phyloP scores from a whole-genome alignment of 2,888 invertebrate species.

The Odontothrips loti region DNA sequence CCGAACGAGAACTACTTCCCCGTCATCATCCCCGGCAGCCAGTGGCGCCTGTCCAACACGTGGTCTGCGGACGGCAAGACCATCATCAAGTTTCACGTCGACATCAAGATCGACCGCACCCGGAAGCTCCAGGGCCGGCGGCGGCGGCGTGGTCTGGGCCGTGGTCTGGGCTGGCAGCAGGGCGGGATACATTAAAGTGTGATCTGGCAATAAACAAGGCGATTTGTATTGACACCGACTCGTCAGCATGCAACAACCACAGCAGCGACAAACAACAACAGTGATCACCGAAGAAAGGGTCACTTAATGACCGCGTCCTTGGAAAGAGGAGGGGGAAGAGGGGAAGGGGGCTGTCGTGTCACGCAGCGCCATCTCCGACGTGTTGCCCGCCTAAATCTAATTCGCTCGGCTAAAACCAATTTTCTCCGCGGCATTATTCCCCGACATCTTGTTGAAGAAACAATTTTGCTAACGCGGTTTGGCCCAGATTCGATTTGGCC shows the following conservation, averaged over 20 bases:
- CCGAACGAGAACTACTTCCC: slow-evolving; percentile 23
- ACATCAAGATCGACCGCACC: slow-evolving; percentile 19
- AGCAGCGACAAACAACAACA: neutral
- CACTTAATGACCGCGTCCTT: neutral
- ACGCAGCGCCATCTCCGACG: neutral
- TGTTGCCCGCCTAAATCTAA: slow-evolving; percentile 10
- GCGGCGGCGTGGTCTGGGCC: no score
- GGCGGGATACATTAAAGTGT: no score
- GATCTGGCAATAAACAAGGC: no score
- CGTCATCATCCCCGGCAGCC: slow-evolving; percentile 13
- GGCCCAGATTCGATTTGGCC: slow-evolving; percentile 5
- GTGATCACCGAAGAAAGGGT: neutral
- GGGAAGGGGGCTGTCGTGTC: neutral
- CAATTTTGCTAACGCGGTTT: slow-evolving; percentile 25
- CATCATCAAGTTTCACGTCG: slow-evolving; percentile 6
- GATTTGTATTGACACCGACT: no score
- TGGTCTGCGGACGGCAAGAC: neutral
- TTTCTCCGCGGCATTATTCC: slow-evolving; percentile 13
- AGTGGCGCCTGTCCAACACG: slow-evolving; percentile 18
- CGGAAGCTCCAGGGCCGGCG: neutral
- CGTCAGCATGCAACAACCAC: no score
- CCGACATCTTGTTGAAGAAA: slow-evolving; percentile 14
- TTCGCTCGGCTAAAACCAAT: slow-evolving; percentile 1
- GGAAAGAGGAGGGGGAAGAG: neutral
- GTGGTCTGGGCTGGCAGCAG: no score